These are phyloP conservation scores for Agriopis marginaria DNA, from an alignment of 2,888 invertebrate species.

Conservation along the genomic window DNA sequence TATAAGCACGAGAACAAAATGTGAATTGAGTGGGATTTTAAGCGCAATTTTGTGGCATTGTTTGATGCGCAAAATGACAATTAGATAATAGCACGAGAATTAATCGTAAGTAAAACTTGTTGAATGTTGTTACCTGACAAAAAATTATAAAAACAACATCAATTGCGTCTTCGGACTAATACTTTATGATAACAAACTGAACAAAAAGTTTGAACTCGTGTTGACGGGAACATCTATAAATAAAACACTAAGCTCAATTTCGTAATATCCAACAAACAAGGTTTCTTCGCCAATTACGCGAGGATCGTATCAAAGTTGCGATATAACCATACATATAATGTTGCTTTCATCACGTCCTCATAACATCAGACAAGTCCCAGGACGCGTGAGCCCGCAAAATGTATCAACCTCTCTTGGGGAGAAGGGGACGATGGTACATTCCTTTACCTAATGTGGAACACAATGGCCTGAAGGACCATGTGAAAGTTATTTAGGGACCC, in stretches of 20 bases:
- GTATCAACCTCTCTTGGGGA: slow-evolving; percentile 42
- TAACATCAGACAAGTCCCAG: slow-evolving; percentile 41
- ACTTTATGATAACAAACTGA: neutral
- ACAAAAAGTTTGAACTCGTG: slow-evolving; percentile 1
- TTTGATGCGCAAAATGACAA: no score
- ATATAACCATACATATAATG: slow-evolving; percentile 15
- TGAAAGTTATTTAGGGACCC: slow-evolving; percentile 65
- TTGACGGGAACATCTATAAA: slow-evolving; percentile 5
- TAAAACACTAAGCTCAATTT: slow-evolving; percentile 14
- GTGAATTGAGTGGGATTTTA: no score
- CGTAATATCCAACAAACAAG: slow-evolving; percentile 7
- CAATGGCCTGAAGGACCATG: slow-evolving; percentile 74
- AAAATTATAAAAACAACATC: neutral
- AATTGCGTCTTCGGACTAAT: neutral
- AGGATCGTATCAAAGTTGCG: slow-evolving; percentile 29
- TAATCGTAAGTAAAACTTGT: no score
- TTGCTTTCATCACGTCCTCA: slow-evolving; percentile 34
- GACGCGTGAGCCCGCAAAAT: slow-evolving; percentile 74
- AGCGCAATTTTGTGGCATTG: no score
- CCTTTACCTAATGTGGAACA: slow-evolving; percentile 83
- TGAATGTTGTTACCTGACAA: neutral
- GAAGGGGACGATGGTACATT: slow-evolving; percentile 59
- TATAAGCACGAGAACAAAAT: no score
- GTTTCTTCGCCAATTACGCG: slow-evolving; percentile 27
- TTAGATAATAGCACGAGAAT: no score